Percentiles rank a stretch among this genome's conserved stretches.
Conservation (phyloP, 2,888 invertebrate species). For the Amphimallon solstitiale region DNA sequence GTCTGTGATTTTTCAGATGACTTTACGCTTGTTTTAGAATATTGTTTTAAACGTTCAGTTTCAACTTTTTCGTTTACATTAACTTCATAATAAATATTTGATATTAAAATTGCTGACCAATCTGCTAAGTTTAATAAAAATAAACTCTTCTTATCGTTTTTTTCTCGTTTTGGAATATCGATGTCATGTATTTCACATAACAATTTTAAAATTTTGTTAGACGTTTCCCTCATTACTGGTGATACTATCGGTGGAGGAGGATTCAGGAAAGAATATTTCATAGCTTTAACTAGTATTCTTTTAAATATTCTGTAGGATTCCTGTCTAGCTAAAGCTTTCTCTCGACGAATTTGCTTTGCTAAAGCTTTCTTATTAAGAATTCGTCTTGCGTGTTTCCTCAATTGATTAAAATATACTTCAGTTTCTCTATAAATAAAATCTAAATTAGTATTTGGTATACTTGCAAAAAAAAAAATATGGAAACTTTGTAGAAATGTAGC, state of each 20-base stretch:
- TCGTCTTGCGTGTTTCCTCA: slow-evolving; percentile 51
- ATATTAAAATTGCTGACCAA: slow-evolving; percentile 59
- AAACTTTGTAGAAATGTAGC: no score
- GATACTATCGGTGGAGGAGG: slow-evolving; percentile 67
- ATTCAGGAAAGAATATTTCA: slow-evolving; percentile 55
- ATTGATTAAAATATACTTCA: slow-evolving; percentile 68
- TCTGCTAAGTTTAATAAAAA: slow-evolving; percentile 58
- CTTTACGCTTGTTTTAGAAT: slow-evolving; percentile 11
- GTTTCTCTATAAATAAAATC: slow-evolving; percentile 60
- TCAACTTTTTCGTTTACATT: slow-evolving; percentile 56
- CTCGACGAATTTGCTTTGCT: slow-evolving; percentile 43
- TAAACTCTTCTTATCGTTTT: slow-evolving; percentile 46
- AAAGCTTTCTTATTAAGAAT: slow-evolving; percentile 49
- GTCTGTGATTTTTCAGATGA: slow-evolving; percentile 10
- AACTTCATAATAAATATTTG: slow-evolving; percentile 58
- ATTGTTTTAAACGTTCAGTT: slow-evolving; percentile 45
- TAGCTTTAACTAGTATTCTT: slow-evolving; percentile 48
- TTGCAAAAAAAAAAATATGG: not conserved
- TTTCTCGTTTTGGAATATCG: slow-evolving; percentile 87
- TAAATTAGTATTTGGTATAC: not conserved
- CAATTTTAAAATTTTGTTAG: slow-evolving; percentile 68
- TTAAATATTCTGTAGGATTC: slow-evolving; percentile 48
- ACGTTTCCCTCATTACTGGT: slow-evolving; percentile 67
- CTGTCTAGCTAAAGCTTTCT: slow-evolving; percentile 42
- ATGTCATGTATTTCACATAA: slow-evolving; percentile 81